Evolutionary conservation across 1,140 invertebrate species (phyloP), one percentile per base, ranked within the genome.

Genomic region (Bombus soroeensis): DNA sequence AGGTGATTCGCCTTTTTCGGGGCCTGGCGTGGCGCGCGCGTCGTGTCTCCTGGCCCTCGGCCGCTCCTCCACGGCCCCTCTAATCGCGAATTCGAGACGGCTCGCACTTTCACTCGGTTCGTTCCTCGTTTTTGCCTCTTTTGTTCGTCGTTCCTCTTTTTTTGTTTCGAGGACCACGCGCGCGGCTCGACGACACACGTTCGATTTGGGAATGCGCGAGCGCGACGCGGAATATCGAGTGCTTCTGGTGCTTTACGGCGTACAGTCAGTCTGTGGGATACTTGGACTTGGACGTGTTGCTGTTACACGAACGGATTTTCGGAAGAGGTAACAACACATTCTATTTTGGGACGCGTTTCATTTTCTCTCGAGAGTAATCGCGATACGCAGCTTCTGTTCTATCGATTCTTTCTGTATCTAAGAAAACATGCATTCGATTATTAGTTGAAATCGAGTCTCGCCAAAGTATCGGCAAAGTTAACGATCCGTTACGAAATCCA

Each of bases 1-100:
- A 88, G 83, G 83, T 87, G 88, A 87, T 89, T 90, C 81, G 88
- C 88, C 88, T 89, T 90, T 87, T 90, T 90, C 86, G 88, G 74
- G 77, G 66, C 43, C 80, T 86, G 74, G 76, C 53, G 59, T 12
- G 59, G 83, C 53, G 59, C 81, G 25, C 81, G 37, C 37, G 80
- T 34, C 41, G 43, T 53, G 37, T 64, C 81, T 32, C 32, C 15
- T 43, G 70, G 53, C 39, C 76, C 83, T 73, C 76, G 76, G 39
- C 57, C 43, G 78, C 41, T 43, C 76, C 39, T 75, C 34, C 25
- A 62, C 37, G 81, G 87, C 66, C 53, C 71, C 77, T 83, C 86
- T 89, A 87, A 91, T 91, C 85, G 59, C 74, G 47, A 90, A 91
- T 90, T 88, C 89, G 79, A 87, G 82, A 82, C 81, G 75, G 37